phyloP scores from a whole-genome alignment of 2,888 invertebrate genomes.

The Drosophila rellima region DNA sequence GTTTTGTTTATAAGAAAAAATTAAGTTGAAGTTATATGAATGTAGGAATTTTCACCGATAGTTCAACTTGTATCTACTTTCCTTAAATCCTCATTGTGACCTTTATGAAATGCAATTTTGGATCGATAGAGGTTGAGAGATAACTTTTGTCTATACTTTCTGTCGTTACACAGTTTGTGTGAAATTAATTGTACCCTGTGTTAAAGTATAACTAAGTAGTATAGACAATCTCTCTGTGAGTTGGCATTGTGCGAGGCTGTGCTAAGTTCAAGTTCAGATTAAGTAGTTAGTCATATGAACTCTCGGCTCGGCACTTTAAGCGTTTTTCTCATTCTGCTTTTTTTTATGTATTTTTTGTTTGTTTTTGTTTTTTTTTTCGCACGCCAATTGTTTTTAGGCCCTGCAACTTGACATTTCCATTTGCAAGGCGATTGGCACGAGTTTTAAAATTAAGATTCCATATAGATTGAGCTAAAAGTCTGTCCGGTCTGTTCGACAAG shows the following conservation, averaged over 20 bases:
- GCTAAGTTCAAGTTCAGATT: constrained; percentile 37
- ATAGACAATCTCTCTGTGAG: constrained; percentile 14
- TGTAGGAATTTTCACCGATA: no score
- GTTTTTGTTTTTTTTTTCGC: constrained; percentile 12
- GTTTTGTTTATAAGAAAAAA: no score
- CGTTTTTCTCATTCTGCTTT: constrained; percentile 5
- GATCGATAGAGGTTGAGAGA: no score
- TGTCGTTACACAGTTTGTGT: neutral
- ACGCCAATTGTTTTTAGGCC: constrained; percentile 21
- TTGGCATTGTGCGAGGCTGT: constrained; percentile 24
- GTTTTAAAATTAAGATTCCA: constrained; percentile 10
- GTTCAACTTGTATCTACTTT: neutral
- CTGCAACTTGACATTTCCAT: constrained; percentile 13
- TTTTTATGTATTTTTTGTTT: neutral
- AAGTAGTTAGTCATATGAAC: constrained; percentile 29
- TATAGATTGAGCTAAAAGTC: neutral
- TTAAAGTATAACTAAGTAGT: neutral
- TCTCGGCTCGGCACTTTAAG: constrained; percentile 23
- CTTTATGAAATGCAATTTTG: no score
- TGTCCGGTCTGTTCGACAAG: constrained; percentile 2
- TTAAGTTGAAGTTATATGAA: no score
- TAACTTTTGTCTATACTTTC: neutral
- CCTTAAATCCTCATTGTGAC: neutral
- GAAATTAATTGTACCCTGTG: neutral
- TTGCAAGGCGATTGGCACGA: constrained; percentile 10